phyloP scores from a whole-genome alignment of 2,888 invertebrate genomes.

The Synergus japonicus region DNA sequence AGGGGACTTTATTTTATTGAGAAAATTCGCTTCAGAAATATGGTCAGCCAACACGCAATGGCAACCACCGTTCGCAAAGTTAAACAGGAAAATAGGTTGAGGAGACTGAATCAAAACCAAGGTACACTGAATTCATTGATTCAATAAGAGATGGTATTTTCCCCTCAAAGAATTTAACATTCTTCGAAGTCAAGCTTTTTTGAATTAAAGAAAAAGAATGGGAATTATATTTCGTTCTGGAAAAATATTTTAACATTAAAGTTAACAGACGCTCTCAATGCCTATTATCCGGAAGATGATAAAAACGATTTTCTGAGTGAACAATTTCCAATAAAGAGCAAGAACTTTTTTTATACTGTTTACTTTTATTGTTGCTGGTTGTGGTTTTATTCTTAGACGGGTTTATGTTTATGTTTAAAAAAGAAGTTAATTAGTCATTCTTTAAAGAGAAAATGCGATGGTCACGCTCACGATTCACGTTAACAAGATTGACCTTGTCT shows the following conservation, averaged over 20 bases:
- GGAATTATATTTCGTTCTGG: no score
- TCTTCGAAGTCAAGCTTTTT: no score
- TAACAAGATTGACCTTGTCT: slow-evolving; percentile 39
- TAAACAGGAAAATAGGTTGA: slow-evolving; percentile 82
- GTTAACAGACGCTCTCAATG: no score
- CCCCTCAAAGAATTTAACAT: neutral
- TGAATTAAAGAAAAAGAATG: no score
- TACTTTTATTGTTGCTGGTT: neutral
- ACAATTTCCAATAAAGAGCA: no score
- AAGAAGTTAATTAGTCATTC: neutral
- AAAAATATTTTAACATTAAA: no score
- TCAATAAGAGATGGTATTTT: neutral
- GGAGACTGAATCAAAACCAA: slow-evolving; percentile 74
- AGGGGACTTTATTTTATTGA: slow-evolving; percentile 15
- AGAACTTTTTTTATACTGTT: no score
- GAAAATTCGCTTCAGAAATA: slow-evolving; percentile 56
- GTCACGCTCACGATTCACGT: slow-evolving; percentile 22
- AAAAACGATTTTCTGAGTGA: no score
- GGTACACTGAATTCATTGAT: slow-evolving; percentile 55
- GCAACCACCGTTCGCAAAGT: slow-evolving; percentile 85
- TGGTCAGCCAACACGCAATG: slow-evolving; percentile 82
- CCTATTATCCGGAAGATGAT: no score
- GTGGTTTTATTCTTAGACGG: neutral
- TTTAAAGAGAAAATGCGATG: slow-evolving; percentile 12
- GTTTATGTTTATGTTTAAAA: neutral